Evolutionary conservation across 2,113 vertebrate genomes (phyloP).

Genomic region (Gorilla gorilla): DNA sequence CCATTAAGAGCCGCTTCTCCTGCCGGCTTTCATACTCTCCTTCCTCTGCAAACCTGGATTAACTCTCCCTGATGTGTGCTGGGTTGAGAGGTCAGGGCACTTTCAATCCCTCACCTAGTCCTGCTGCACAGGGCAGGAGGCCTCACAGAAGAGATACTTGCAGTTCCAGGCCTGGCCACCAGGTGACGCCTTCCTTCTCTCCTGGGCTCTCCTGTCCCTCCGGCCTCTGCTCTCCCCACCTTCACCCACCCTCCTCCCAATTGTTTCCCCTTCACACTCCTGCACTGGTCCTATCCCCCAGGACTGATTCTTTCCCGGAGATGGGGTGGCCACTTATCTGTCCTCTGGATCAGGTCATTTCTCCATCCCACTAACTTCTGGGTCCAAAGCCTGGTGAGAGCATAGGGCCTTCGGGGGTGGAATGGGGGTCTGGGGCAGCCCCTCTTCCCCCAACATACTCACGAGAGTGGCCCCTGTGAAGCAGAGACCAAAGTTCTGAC

Average conservation of each 20-base stretch:
- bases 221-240: rapidly evolving
- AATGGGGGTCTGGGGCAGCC: neutral
- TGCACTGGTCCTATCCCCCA: too few species aligned
- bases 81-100: neutral
- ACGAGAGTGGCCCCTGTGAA: neutral
- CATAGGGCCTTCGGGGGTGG: neutral
- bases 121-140: neutral
- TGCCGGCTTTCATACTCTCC: neutral
- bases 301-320: neutral
- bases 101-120: neutral
- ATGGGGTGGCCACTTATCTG: neutral
- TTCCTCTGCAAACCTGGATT: neutral
- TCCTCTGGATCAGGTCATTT: neutral
- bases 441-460: rapidly evolving
- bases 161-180: neutral
- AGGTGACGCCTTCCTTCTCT: neutral
- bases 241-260: rapidly evolving
- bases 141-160: neutral
- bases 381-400: neutral
- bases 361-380: neutral
- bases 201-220: neutral
- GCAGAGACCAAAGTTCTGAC: neutral
- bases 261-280: neutral
- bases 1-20: neutral
- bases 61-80: neutral